Evolutionary conservation across 2,113 vertebrate genomes (phyloP).

Genomic region (Aix galericulata): DNA sequence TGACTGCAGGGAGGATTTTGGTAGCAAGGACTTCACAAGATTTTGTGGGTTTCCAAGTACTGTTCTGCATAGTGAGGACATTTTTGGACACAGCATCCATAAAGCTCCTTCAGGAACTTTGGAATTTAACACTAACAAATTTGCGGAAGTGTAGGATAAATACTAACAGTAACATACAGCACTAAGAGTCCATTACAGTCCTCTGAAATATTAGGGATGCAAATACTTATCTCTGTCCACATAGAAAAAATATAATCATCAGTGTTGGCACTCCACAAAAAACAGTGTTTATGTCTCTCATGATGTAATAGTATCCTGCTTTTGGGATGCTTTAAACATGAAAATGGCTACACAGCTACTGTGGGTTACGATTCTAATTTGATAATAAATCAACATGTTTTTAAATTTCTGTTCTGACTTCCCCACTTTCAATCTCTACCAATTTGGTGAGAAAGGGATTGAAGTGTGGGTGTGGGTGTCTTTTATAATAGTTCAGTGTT

Average conservation of each 20-base stretch:
- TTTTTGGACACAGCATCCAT: not conserved
- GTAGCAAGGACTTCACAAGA: not conserved
- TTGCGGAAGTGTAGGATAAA: not conserved
- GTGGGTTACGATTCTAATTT: not conserved
- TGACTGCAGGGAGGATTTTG: not conserved
- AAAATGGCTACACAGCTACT: not conserved
- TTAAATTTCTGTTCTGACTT: not conserved
- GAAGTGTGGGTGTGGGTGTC: slow-evolving; percentile 19
- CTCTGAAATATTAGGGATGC: not conserved
- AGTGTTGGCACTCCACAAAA: not conserved
- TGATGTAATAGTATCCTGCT: not conserved
- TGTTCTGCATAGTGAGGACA: not conserved
- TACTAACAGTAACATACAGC: not conserved
- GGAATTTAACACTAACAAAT: not conserved
- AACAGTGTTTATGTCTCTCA: accelerated
- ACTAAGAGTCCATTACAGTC: not conserved
- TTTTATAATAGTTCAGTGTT: not conserved
- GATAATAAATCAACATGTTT: not conserved
- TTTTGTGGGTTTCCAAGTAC: not conserved
- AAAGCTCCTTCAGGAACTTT: not conserved
- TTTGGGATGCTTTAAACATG: not conserved
- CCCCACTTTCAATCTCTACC: not conserved
- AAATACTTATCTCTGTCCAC: not conserved
- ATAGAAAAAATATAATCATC: not conserved
- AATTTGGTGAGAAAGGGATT: not conserved